These are phyloP conservation scores for Volucella bombylans DNA, from an alignment of 2,888 invertebrate species.

Conservation along the genomic window DNA sequence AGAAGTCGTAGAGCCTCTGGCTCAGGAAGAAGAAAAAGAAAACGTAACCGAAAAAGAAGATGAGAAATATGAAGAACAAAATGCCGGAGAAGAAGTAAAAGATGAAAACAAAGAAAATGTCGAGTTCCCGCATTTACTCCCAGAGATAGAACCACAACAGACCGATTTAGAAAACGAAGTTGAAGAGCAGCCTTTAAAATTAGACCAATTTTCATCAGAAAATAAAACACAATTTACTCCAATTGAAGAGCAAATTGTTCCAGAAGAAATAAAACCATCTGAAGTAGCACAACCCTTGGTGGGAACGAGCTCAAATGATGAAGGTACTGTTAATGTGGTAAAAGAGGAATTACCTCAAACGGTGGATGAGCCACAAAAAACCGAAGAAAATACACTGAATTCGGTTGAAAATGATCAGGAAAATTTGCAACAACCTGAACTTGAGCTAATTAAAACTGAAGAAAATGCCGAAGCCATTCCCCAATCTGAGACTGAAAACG, in stretches of 20 bases:
- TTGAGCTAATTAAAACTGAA: neutral
- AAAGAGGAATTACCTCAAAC: slow-evolving; percentile 5
- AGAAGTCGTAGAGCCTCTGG: slow-evolving; percentile 6
- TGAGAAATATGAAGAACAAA: neutral
- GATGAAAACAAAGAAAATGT: neutral
- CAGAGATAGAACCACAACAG: neutral
- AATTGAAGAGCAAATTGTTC: neutral
- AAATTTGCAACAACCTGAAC: neutral
- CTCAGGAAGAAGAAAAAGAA: neutral
- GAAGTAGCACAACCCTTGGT: slow-evolving; percentile 2
- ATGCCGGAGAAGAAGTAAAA: neutral
- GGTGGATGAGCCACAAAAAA: slow-evolving; percentile 3
- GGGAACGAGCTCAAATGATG: neutral
- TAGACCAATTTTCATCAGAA: neutral
- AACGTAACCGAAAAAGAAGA: neutral
- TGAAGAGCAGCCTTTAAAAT: neutral
- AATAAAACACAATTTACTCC: neutral
- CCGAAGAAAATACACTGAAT: slow-evolving; percentile 5
- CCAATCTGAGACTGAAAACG: slow-evolving; percentile 1
- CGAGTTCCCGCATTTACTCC: neutral
- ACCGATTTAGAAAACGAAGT: slow-evolving; percentile 3
- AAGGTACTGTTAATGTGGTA: neutral
- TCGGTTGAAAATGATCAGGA: neutral
- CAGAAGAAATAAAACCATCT: neutral
- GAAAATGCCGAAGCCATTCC: neutral